Conservation (phyloP, 2,888 invertebrate species). For the Nematopogon swammerdamellus region DNA sequence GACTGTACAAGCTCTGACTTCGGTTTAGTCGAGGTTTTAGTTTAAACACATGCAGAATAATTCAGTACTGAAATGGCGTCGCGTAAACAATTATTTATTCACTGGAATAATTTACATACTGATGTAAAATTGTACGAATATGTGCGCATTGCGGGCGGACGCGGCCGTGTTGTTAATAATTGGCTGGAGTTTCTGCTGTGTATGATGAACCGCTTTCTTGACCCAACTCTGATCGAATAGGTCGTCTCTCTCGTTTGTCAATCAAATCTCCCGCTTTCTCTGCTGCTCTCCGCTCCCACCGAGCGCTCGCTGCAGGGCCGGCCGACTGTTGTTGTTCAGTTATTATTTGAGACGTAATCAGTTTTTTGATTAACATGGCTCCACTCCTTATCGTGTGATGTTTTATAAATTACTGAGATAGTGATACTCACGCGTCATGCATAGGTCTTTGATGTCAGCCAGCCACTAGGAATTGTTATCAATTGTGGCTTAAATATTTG, state of each 20-base stretch:
- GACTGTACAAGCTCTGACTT: too few species aligned
- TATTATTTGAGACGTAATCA: constrained; percentile 21
- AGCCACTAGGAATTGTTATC: constrained; percentile 35
- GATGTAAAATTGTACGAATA: constrained; percentile 37
- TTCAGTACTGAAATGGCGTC: neutral
- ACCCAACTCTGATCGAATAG: constrained; percentile 16
- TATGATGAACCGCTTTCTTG: neutral
- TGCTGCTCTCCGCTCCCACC: too few species aligned
- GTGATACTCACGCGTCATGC: constrained; percentile 36
- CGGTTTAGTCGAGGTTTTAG: too few species aligned
- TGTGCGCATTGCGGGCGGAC: constrained; percentile 15
- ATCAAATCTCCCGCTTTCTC: neutral
- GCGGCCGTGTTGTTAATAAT: neutral
- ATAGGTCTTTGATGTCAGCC: constrained; percentile 40
- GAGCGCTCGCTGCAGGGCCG: neutral
- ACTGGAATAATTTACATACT: constrained; percentile 40
- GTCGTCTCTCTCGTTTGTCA: neutral
- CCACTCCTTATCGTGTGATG: constrained; percentile 29
- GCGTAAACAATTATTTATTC: constrained; percentile 35
- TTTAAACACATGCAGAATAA: neutral
- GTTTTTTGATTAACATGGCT: constrained; percentile 35
- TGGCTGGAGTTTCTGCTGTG: neutral
- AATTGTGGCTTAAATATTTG: constrained; percentile 48
- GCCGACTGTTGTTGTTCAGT: neutral
- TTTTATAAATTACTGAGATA: constrained; percentile 27